Evolutionary conservation across 92 coral and sea anemone species (phyloP).

Genomic region (Montipora capitata): DNA sequence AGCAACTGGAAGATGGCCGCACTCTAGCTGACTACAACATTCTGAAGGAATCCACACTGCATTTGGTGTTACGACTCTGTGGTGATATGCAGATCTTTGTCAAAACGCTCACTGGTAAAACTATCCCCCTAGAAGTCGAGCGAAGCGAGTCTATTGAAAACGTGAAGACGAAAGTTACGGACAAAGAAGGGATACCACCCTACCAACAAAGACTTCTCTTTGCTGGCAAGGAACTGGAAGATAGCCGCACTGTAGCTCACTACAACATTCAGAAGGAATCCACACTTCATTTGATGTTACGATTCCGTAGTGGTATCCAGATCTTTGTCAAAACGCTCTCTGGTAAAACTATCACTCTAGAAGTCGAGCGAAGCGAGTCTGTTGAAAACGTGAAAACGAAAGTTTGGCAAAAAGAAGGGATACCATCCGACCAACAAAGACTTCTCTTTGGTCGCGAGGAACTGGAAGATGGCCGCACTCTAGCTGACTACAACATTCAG

Average conservation of each 20-base stretch:
- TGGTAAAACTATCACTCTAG: too few relatives aligned
- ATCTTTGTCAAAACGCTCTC: background rate
- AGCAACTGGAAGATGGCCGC: background rate
- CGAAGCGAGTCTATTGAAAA: background rate
- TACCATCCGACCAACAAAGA: too few relatives aligned
- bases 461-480: too few relatives aligned
- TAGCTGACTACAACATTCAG: too few relatives aligned
- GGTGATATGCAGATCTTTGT: background rate
- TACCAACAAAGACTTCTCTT: background rate
- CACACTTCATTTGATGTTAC: background rate
- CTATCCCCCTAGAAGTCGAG: background rate
- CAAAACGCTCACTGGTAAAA: background rate
- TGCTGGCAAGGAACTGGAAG: background rate
- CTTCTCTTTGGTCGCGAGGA: too few relatives aligned
- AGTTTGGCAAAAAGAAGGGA: too few relatives aligned
- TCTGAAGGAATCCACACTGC: background rate
- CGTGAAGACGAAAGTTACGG: background rate
- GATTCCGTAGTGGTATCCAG: too few relatives aligned
- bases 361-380: too few relatives aligned
- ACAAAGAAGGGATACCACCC: background rate
- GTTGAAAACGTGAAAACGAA: too few relatives aligned
- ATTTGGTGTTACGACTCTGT: background rate
- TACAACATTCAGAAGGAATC: constrained; percentile 8
- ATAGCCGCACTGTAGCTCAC: background rate
- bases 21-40: constrained; percentile 9